phyloP scores from a whole-genome alignment of 2,797 vertebrate species.

The Leptoclinus maculatus region DNA sequence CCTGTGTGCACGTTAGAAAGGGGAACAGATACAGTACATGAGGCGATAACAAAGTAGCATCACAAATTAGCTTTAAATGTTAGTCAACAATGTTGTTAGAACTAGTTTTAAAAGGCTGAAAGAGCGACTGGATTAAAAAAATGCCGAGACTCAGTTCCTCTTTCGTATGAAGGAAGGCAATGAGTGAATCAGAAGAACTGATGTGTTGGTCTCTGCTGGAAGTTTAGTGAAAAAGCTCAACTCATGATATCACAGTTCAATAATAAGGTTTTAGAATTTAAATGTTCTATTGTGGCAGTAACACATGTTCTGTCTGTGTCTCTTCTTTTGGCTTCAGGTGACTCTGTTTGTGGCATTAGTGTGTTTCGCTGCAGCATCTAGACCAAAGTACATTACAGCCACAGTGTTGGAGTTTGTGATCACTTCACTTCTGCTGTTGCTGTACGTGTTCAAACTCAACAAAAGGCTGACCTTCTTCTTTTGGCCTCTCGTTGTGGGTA shows the following conservation, averaged over 20 bases:
- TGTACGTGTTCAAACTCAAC: constrained; percentile 88
- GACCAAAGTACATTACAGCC: constrained; percentile 75
- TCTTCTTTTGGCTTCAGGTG: constrained; percentile 66
- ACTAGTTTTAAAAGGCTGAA: constrained; percentile 7
- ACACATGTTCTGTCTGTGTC: not conserved
- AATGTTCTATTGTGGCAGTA: not conserved
- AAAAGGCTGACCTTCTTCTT: constrained; percentile 77
- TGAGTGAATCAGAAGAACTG: not conserved
- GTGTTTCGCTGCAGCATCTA: constrained; percentile 73
- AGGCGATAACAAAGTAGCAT: not conserved
- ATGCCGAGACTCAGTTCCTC: constrained; percentile 30
- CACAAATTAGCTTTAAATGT: not conserved
- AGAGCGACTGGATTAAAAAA: not conserved
- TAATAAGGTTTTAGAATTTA: not conserved
- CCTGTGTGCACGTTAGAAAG: not conserved
- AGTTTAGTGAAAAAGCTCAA: not conserved
- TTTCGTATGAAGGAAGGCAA: not conserved
- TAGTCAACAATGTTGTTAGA: not conserved
- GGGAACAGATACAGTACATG: not conserved
- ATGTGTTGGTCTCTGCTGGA: not conserved
- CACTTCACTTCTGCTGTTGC: constrained; percentile 77
- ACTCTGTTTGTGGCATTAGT: constrained; percentile 71
- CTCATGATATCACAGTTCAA: not conserved
- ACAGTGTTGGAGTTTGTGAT: constrained; percentile 81
- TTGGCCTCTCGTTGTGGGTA: constrained; percentile 90